Percentiles rank a stretch among this genome's conserved stretches.
Evolutionary conservation across 2,797 vertebrate genomes (phyloP).

Genomic region (Sciurus carolinensis): DNA sequence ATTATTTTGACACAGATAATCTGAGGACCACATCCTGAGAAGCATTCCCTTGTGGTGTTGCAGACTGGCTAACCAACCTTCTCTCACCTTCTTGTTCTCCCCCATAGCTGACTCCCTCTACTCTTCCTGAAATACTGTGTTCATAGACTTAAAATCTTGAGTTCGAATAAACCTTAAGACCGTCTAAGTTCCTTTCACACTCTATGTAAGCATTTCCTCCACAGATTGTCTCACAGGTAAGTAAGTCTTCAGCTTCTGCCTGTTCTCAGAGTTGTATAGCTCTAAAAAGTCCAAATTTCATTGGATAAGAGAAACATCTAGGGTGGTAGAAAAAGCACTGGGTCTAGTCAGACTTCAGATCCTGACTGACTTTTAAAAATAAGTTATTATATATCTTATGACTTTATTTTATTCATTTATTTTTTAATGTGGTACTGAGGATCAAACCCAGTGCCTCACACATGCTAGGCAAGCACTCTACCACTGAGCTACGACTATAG

Average conservation of each 20-base stretch:
- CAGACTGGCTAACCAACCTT: neutral
- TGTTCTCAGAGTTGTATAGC: neutral
- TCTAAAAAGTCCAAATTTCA: conserved; percentile 60
- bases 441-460: too few relatives aligned
- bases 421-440: too few relatives aligned
- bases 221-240: neutral
- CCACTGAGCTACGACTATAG: too few relatives aligned
- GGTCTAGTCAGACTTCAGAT: conserved; percentile 8
- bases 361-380: neutral
- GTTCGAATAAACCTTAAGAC: neutral
- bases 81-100: neutral
- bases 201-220: neutral
- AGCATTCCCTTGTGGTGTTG: neutral
- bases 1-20: neutral
- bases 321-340: neutral
- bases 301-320: neutral
- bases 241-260: neutral
- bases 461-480: too few relatives aligned
- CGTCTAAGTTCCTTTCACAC: neutral
- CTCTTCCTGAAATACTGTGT: conserved; percentile 3
- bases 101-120: neutral
- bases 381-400: too few relatives aligned
- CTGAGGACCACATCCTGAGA: neutral
- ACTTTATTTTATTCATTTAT: too few relatives aligned
- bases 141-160: conserved; percentile 17